Conservation (phyloP, 2,888 invertebrate genomes). For the Drosophila mulleri region DNA sequence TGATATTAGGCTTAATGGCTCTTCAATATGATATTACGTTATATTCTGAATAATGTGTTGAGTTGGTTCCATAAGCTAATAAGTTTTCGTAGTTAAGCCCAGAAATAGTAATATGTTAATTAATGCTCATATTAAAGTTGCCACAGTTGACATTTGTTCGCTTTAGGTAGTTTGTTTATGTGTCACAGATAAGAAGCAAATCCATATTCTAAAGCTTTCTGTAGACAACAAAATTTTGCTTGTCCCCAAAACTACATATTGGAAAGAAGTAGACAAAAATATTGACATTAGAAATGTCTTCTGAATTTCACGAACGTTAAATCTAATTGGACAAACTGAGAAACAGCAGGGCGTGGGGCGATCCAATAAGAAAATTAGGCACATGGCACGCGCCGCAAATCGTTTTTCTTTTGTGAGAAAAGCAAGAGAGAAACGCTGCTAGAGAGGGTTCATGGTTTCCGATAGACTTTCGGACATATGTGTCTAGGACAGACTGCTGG, state of each 20-base stretch:
- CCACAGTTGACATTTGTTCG: neutral
- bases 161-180: neutral
- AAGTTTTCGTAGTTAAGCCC: neutral
- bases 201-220: neutral
- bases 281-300: neutral
- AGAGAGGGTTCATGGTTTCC: slow-evolving; percentile 47
- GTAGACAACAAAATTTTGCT: neutral
- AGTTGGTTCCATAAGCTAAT: neutral
- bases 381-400: slow-evolving; percentile 26
- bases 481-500: slow-evolving; percentile 6
- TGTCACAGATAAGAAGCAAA: neutral
- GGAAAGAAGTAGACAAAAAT: neutral
- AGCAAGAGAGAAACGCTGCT: neutral
- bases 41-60: neutral
- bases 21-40: neutral
- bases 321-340: neutral
- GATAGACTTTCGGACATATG: slow-evolving; percentile 3
- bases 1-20: neutral
- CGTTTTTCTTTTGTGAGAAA: slow-evolving; percentile 6
- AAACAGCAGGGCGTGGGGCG: neutral
- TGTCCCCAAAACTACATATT: neutral
- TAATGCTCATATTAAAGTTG: neutral
- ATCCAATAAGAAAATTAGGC: neutral
- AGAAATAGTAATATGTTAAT: neutral
- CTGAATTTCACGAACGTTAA: neutral